phyloP scores from a whole-genome alignment of 2,888 invertebrate genomes.

The Aplocera efformata region DNA sequence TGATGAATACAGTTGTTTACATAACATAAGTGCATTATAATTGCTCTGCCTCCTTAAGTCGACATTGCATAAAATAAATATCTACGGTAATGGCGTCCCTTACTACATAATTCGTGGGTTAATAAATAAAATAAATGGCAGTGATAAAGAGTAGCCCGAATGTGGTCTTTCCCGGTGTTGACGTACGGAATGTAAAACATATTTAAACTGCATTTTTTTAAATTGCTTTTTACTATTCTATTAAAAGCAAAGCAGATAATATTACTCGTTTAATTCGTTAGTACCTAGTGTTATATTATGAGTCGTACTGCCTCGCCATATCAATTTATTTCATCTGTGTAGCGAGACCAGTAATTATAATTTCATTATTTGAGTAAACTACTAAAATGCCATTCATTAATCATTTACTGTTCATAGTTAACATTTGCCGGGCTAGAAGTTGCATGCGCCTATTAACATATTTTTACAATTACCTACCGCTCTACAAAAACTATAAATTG shows the following conservation, averaged over 20 bases:
- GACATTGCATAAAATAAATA: slow-evolving; percentile 54
- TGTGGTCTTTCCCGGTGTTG: slow-evolving; percentile 23
- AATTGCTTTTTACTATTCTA: too few relatives aligned
- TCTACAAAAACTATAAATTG: slow-evolving; percentile 22
- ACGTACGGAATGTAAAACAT: too few relatives aligned
- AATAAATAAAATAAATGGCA: slow-evolving; percentile 53
- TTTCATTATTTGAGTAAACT: slow-evolving; percentile 61
- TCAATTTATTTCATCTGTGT: slow-evolving; percentile 16
- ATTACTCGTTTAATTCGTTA: too few relatives aligned
- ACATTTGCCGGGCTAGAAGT: slow-evolving; percentile 36
- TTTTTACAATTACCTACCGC: slow-evolving; percentile 47
- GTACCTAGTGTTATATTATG: too few relatives aligned
- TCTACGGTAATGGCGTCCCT: slow-evolving; percentile 39
- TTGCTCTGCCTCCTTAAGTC: slow-evolving; percentile 44
- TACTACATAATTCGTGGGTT: slow-evolving; percentile 53
- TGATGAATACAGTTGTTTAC: slow-evolving; percentile 38
- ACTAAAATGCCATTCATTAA: slow-evolving; percentile 60
- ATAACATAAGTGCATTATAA: slow-evolving; percentile 58
- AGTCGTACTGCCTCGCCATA: too few relatives aligned
- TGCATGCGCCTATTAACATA: slow-evolving; percentile 61
- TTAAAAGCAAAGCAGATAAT: neutral
- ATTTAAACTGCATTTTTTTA: too few relatives aligned
- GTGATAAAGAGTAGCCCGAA: slow-evolving; percentile 41
- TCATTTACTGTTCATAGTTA: slow-evolving; percentile 56
- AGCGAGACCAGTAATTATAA: slow-evolving; percentile 17